Conservation (phyloP, 2,888 invertebrate species). For the Papilio gigon region DNA sequence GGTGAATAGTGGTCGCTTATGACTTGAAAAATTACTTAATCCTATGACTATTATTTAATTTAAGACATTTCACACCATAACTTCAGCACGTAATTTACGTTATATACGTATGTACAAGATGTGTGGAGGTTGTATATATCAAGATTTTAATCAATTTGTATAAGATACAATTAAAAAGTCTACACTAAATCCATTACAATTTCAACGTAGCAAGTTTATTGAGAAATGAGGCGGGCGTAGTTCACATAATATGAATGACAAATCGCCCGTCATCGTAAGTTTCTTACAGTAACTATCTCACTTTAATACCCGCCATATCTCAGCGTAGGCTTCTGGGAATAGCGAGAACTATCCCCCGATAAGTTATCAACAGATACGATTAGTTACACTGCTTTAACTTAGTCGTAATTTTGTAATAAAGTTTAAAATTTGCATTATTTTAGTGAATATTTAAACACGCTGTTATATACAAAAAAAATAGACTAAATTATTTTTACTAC, state of each 20-base stretch:
- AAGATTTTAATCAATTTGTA: no score
- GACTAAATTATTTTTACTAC: no score
- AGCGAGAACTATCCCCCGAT: constrained; percentile 6
- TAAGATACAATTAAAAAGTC: no score
- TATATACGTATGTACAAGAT: no score
- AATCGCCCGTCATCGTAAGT: constrained; percentile 26
- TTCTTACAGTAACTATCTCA: constrained; percentile 33
- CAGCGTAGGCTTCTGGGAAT: constrained; percentile 21
- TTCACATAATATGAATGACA: constrained; percentile 36
- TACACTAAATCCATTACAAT: not conserved
- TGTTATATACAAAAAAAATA: no score
- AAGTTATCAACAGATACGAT: constrained; percentile 29
- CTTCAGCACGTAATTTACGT: no score
- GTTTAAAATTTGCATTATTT: not conserved
- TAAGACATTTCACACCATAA: no score
- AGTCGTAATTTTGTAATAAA: not conserved
- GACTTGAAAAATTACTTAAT: no score
- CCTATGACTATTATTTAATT: no score
- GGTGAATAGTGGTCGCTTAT: no score
- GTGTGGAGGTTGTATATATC: no score
- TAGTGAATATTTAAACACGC: not conserved
- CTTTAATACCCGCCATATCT: constrained; percentile 34
- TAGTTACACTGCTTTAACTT: constrained; percentile 1
- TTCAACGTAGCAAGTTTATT: not conserved
- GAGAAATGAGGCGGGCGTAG: constrained; percentile 7